Evolutionary conservation across 2,888 invertebrate species (phyloP), one percentile per base, ranked within the genome.

Genomic region (Meiosimyza decipiens): DNA sequence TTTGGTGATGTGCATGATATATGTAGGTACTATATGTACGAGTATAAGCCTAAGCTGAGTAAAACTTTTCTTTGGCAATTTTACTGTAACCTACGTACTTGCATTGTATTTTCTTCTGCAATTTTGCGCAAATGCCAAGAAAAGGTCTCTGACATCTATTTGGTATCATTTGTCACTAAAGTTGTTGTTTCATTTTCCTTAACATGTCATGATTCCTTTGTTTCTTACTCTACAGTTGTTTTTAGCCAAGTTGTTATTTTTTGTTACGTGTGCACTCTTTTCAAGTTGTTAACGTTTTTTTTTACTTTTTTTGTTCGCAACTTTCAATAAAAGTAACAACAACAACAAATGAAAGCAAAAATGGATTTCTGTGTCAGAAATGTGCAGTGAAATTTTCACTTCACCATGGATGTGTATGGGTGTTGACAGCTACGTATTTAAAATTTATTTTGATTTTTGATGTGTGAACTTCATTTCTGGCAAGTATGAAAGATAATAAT

Each of bases 291-390:
- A 63, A 28, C 65, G 49, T 72, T 33, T 68, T 33, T 66, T 60
- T 59, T 57, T 67, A 28, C 59, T 67, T 69, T 12, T 67, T 55
- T n/a, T 12, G 33, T 33, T 49, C 12, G n/a, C 28, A 59, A 22
- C 49, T 60, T 70, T 50, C 51, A 59, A n/a, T 68, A 47, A 59
- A 51, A 22, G 49, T 71, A 49, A 51, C 28, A 69, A 40, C 11
- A 52, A 73, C 55, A 62, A 28, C n/a, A 54, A n/a, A 50, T 47
- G 62, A 62, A 71, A 73, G 40, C 57, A 59, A 16, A 72, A 75
- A 74, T 77, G 52, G 76, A 74, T 75, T 77, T 77, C 73, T 77
- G 74, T 77, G 77, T 77, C 76, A 77, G 40, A 40, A 40, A 9
- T 40, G 40, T 40, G 40, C 40, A 40, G 9, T 40, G 40, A 40